Conservation (phyloP, 2,888 invertebrate species). For the Melieria omissa region DNA sequence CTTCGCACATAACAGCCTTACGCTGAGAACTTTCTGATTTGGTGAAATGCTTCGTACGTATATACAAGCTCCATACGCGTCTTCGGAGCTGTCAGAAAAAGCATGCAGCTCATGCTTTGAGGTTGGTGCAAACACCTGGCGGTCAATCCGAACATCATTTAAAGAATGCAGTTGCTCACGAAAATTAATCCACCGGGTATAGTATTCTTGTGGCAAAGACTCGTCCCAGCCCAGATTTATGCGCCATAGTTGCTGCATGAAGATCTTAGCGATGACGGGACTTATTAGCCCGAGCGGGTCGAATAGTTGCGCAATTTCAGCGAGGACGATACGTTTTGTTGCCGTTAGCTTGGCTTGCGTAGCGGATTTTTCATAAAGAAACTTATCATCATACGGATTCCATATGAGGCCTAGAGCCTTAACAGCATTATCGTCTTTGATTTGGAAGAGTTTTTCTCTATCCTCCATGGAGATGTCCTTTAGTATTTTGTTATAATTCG, state of each 20-base stretch:
- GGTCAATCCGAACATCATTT: conserved; percentile 22
- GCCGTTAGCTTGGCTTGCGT: neutral
- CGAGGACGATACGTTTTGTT: conserved; percentile 3
- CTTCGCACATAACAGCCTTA: conserved; percentile 25
- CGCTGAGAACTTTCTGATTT: neutral
- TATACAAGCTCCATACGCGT: conserved; percentile 30
- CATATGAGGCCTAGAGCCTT: neutral
- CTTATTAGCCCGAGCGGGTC: conserved; percentile 14
- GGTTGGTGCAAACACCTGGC: conserved; percentile 24
- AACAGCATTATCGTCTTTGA: neutral
- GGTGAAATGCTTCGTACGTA: conserved; percentile 23
- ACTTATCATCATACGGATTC: conserved; percentile 1
- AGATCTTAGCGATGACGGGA: conserved; percentile 8
- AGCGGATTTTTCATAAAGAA: conserved; percentile 2
- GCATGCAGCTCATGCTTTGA: conserved; percentile 29
- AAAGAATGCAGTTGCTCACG: conserved; percentile 21
- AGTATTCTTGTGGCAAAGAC: conserved; percentile 25
- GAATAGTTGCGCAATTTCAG: conserved; percentile 17
- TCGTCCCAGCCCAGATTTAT: too few relatives aligned
- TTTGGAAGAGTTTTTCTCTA: neutral
- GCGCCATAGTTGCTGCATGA: conserved; percentile 14
- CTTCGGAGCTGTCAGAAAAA: conserved; percentile 31
- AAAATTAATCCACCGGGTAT: conserved; percentile 26
- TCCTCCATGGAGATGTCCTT: conserved; percentile 18
- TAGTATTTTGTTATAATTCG: conserved; percentile 17